These are phyloP conservation scores for Nemotelus nigrinus DNA, from an alignment of 2,888 invertebrate genomes.

Conservation along the genomic window DNA sequence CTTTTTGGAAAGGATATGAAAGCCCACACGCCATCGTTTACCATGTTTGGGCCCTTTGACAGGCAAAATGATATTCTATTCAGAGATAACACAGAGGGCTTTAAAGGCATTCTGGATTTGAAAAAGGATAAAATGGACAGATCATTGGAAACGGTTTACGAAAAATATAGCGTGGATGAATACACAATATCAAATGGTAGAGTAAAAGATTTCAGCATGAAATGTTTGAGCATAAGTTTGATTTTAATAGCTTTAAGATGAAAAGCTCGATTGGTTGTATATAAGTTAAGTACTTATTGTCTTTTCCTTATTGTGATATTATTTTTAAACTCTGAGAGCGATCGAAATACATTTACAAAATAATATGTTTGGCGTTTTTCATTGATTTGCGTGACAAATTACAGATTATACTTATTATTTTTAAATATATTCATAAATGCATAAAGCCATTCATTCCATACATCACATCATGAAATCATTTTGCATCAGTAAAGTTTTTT, in stretches of 20 bases:
- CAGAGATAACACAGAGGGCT: slow-evolving; percentile 60
- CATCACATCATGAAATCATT: no score
- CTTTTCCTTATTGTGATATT: slow-evolving; percentile 36
- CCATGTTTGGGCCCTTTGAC: slow-evolving; percentile 76
- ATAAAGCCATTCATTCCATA: no score
- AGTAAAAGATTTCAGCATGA: no score
- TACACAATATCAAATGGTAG: slow-evolving; percentile 52
- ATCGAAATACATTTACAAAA: background rate
- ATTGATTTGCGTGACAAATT: no score
- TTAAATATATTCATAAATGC: no score
- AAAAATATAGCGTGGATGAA: slow-evolving; percentile 56
- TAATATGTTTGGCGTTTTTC: background rate
- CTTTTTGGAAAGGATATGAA: slow-evolving; percentile 74
- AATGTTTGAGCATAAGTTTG: background rate
- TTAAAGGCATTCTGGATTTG: slow-evolving; percentile 58
- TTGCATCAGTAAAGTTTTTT: no score
- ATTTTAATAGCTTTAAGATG: slow-evolving; percentile 19
- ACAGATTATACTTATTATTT: no score
- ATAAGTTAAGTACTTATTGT: background rate
- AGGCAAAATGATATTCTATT: slow-evolving; percentile 74
- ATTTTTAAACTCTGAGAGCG: slow-evolving; percentile 12
- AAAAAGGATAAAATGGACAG: slow-evolving; percentile 58
- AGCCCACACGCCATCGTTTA: slow-evolving; percentile 71
- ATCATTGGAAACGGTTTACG: slow-evolving; percentile 60
- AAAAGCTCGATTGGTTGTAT: background rate